Percentiles rank a stretch among this genome's conserved stretches.
phyloP scores from a whole-genome alignment of 2,113 vertebrate genomes.

The Neotragus moschatus region DNA sequence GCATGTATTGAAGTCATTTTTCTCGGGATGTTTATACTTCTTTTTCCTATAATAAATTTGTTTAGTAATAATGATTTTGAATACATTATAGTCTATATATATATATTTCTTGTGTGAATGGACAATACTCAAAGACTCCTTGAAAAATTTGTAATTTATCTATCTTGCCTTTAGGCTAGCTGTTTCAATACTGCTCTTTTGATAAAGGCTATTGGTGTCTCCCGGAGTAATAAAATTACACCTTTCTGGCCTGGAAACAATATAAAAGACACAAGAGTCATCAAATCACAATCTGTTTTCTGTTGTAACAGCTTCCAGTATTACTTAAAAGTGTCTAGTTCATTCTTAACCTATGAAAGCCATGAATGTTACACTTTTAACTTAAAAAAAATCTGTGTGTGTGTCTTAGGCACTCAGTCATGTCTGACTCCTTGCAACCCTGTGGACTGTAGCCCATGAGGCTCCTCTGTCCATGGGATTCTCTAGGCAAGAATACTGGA shows the following conservation, averaged over 20 bases:
- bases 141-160: slow-evolving; percentile 2
- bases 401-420: neutral
- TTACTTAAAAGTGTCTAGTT: neutral
- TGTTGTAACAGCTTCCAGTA: neutral
- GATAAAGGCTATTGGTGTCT: neutral
- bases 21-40: accelerated
- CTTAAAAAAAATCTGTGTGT: neutral
- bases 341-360: slow-evolving; percentile 15
- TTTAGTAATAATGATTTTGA: slow-evolving; percentile 41
- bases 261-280: slow-evolving; percentile 7
- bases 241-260: slow-evolving; percentile 15
- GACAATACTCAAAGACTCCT: slow-evolving; percentile 18
- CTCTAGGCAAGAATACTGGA: neutral
- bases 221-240: neutral
- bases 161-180: neutral
- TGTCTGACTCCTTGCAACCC: neutral
- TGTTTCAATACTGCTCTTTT: slow-evolving; percentile 10
- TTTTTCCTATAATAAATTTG: neutral
- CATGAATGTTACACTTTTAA: neutral
- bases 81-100: neutral
- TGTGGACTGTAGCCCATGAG: neutral
- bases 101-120: neutral
- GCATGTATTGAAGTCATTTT: neutral
- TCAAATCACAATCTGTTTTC: neutral
- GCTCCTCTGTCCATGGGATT: neutral